Evolutionary conservation across 2,797 vertebrate species (phyloP), one percentile per base, ranked within the genome.

Genomic region (Acropternis orthonyx): DNA sequence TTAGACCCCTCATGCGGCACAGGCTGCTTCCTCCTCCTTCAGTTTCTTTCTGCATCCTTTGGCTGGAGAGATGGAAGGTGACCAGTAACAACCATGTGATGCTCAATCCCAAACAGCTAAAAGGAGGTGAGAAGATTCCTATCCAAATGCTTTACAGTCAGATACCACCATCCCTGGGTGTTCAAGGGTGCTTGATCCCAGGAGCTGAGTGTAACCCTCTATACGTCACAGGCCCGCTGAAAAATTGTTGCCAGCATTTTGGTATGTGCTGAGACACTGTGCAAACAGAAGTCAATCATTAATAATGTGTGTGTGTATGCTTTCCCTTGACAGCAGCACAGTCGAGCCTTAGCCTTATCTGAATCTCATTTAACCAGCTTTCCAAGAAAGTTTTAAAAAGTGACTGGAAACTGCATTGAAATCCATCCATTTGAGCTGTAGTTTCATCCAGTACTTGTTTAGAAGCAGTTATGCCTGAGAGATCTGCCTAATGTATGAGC

Each of bases 401-500:
- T 56, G 41, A 7, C 68, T 83, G 68, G 48, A 77, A 89, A 72
- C 14, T 36, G 18, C 52, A 39, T 24, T 54, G 87, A 79, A 86
- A 73, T 83, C 43, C 73, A 65, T 89, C 76, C 28, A 66, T 79
- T 69, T 81, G 58, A 66, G 84, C 73, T 72, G 73, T 44, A 61
- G 67, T 83, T 95, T 81, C 61, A 55, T 65, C 59, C 59, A 95
- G 59, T 67, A n/a, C 46, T 94, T 95, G 63, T 82, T 95, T 93
- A 92, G 82, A 86, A 88, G 51, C 84, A 88, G 51, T 63, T 77
- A 44, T 12, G 85, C 37, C 51, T 19, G 15, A 67, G 74, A 89
- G 44, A 76, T 86, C 76, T 85, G 62, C 82, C 77, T 90, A 59
- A 95, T 74, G 65, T 63, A 75, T 16, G 61, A 83, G 59, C 0